These are phyloP conservation scores for Albula goreensis DNA, from an alignment of 2,113 vertebrate genomes.

Conservation along the genomic window DNA sequence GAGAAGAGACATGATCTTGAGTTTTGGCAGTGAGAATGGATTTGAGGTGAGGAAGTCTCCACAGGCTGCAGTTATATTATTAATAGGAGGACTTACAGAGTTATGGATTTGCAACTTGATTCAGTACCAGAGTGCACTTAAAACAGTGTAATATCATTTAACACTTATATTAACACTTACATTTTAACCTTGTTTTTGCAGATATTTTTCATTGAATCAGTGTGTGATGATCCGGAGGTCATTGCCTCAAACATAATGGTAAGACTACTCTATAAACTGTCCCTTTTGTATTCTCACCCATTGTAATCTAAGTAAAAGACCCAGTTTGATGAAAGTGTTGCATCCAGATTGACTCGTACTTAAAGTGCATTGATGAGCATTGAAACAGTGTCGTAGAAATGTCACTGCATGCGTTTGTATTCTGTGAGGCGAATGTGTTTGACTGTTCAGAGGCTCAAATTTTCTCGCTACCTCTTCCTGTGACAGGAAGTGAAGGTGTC, in stretches of 20 bases:
- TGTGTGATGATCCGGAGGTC: conserved; percentile 89
- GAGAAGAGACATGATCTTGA: conserved; percentile 74
- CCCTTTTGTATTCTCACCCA: not conserved
- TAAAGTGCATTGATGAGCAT: not conserved
- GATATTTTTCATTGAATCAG: conserved; percentile 93
- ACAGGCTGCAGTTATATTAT: too few species aligned
- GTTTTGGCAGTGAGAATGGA: conserved; percentile 80
- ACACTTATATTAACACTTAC: not conserved
- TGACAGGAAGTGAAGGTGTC: conserved; percentile 93
- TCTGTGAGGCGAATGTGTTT: not conserved
- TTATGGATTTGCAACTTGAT: too few species aligned
- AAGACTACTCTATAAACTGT: conserved; percentile 44
- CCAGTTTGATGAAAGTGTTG: not conserved
- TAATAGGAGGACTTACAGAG: too few species aligned
- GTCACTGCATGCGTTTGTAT: conserved; percentile 62
- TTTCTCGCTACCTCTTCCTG: not conserved
- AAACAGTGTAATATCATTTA: not conserved
- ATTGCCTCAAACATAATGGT: conserved; percentile 94
- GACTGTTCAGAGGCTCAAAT: conserved; percentile 13
- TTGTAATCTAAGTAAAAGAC: not conserved
- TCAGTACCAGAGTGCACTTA: not conserved
- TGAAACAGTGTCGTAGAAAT: not conserved
- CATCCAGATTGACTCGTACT: not conserved
- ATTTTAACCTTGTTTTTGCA: conserved; percentile 39
- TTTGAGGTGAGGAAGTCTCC: conserved; percentile 74